These are phyloP conservation scores for Drosophila borealis DNA, from an alignment of 2,888 invertebrate genomes.

Conservation along the genomic window DNA sequence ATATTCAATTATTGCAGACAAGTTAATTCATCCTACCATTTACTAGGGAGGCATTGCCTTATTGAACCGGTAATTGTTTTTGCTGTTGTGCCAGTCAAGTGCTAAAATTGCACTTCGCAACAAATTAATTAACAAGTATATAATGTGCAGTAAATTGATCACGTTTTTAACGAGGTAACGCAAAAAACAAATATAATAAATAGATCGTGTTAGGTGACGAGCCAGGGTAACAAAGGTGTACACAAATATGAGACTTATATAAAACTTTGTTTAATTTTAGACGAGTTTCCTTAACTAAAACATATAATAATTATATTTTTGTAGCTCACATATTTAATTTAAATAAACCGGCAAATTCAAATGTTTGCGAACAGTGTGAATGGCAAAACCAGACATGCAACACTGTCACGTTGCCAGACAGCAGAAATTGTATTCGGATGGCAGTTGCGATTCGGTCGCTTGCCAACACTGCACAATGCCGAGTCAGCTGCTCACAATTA, in stretches of 20 bases:
- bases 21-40: constrained; percentile 6
- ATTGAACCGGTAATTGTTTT: constrained; percentile 37
- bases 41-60: constrained; percentile 38
- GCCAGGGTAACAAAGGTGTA: neutral
- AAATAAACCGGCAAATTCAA: constrained; percentile 4
- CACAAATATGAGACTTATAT: neutral
- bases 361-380: constrained; percentile 16
- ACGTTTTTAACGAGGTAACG: constrained; percentile 39
- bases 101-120: constrained; percentile 55
- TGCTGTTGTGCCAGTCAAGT: constrained; percentile 40
- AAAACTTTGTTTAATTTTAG: neutral
- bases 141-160: constrained; percentile 43
- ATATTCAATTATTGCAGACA: constrained; percentile 12
- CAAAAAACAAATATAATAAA: neutral
- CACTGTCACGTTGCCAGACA: constrained; percentile 31
- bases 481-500: constrained; percentile 50
- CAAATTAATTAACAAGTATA: constrained; percentile 62
- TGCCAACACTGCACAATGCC: constrained; percentile 43
- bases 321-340: neutral
- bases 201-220: neutral
- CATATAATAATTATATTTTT: neutral
- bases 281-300: neutral
- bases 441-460: constrained; percentile 10
- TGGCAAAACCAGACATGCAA: constrained; percentile 5
- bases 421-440: neutral